Evolutionary conservation across 1,140 invertebrate genomes (phyloP), one percentile per base, ranked within the genome.

Genomic region (Monochamus saltuarius): DNA sequence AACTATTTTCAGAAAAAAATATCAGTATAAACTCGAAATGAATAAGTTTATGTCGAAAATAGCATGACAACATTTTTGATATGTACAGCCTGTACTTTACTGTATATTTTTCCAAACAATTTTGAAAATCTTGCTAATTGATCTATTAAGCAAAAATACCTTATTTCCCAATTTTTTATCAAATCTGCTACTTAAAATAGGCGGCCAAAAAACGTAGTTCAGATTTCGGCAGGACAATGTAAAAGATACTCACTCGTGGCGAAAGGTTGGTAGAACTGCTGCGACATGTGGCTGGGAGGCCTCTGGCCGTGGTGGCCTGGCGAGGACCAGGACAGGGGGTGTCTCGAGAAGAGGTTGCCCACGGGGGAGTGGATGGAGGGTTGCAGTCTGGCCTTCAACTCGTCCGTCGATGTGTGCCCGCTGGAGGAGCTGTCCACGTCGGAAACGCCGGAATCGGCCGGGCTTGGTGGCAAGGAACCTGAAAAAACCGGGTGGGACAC

Each of bases 391-490:
- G 90, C 88, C 81, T 91, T 89, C 73, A 92, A 82, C 77, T 95
- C 91, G 74, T 94, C 91, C 64, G 89, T 91, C 56, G 91, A 85
- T 78, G 85, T 82, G 73, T 89, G 87, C 38, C 95, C 95, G 59
- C 91, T 92, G 69, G 91, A 94, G 64, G 92, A 95, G 69, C 91
- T 94, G 79, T 98, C 94, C 64, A 97, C 94, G 79, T 98, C 95
- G 40, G 93, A 96, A 11, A 97, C 95, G 57, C 96, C 95, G 71
- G 93, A 96, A 82, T 98, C 95, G 10, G 95, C 94, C 55, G 96
- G 95, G 79, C 94, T 97, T 34, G 95, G 95, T 62, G 95, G 96
- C 74, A 97, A 85, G 72, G 95, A 97, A 79, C 92, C 94, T 87
- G 73, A 4, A 73, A 70, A 47, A 62, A 55, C 59, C n/a, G 53